These are phyloP conservation scores for Aegotheles bennettii DNA, from an alignment of 2,113 vertebrate genomes.

Conservation along the genomic window DNA sequence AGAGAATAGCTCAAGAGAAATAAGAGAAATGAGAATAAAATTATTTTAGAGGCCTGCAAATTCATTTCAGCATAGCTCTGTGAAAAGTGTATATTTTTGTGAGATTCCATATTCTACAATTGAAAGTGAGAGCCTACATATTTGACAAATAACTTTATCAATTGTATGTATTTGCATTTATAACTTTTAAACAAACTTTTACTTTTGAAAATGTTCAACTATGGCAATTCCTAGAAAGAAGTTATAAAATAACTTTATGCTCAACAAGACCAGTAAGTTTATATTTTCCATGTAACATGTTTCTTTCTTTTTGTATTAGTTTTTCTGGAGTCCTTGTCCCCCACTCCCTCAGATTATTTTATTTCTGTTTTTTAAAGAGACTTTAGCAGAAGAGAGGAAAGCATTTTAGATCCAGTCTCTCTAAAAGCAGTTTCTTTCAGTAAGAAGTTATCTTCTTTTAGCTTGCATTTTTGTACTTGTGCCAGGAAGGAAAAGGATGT, in stretches of 20 bases:
- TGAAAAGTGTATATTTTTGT: neutral
- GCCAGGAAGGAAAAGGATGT: slow-evolving; percentile 6
- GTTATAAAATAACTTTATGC: neutral
- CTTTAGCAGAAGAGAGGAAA: neutral
- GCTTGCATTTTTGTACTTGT: neutral
- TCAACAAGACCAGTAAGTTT: neutral
- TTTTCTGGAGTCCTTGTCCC: neutral
- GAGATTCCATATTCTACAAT: neutral
- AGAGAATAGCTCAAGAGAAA: neutral
- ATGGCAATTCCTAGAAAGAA: neutral
- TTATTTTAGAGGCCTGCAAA: neutral
- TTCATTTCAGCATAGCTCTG: neutral
- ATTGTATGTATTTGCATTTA: neutral
- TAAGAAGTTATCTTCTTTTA: slow-evolving; percentile 14
- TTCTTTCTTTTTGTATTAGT: neutral
- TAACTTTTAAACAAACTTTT: neutral
- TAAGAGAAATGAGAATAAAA: neutral
- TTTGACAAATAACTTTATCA: neutral
- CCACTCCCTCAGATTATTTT: neutral
- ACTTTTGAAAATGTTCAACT: neutral
- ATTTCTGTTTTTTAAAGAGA: neutral
- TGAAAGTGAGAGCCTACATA: neutral
- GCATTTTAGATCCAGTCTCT: neutral
- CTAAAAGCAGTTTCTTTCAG: slow-evolving; percentile 6
- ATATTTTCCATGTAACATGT: neutral